Conservation (phyloP, 2,888 invertebrate species). For the Hydrotaea cyrtoneurina region DNA sequence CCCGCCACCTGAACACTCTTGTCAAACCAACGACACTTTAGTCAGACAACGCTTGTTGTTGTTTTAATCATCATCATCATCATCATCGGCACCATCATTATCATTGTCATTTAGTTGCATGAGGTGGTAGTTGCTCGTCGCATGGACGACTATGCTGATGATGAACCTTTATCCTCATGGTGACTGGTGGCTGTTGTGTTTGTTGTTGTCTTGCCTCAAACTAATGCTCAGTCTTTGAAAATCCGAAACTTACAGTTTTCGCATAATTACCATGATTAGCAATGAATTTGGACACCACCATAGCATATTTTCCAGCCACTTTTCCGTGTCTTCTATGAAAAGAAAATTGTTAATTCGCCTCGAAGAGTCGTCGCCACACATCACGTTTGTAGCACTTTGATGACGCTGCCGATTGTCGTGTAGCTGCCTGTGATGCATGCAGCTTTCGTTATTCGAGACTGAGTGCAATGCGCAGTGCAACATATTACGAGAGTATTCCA, state of each 20-base stretch:
- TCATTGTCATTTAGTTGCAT: slow-evolving; percentile 55
- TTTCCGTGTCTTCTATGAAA: slow-evolving; percentile 4
- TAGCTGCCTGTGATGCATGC: neutral
- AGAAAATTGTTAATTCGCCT: slow-evolving; percentile 61
- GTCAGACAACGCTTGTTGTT: slow-evolving; percentile 1
- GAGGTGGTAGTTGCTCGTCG: neutral
- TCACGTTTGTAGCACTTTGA: neutral
- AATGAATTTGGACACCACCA: slow-evolving; percentile 64
- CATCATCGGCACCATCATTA: slow-evolving; percentile 55
- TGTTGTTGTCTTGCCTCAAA: neutral
- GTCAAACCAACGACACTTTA: neutral
- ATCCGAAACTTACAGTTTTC: slow-evolving; percentile 57
- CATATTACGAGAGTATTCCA: neutral
- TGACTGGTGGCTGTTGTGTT: neutral
- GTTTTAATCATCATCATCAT: slow-evolving; percentile 45
- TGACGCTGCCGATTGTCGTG: neutral
- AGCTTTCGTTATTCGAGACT: neutral
- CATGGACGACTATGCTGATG: neutral
- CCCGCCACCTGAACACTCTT: neutral
- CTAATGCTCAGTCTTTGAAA: neutral
- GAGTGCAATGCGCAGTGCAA: neutral
- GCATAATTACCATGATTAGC: slow-evolving; percentile 76
- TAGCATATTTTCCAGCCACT: slow-evolving; percentile 61
- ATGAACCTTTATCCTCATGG: neutral
- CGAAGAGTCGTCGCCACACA: neutral